Percentiles rank a stretch among this genome's conserved stretches.
These are phyloP conservation scores for Emmelina monodactyla DNA, from an alignment of 2,888 invertebrate species.

Conservation along the genomic window DNA sequence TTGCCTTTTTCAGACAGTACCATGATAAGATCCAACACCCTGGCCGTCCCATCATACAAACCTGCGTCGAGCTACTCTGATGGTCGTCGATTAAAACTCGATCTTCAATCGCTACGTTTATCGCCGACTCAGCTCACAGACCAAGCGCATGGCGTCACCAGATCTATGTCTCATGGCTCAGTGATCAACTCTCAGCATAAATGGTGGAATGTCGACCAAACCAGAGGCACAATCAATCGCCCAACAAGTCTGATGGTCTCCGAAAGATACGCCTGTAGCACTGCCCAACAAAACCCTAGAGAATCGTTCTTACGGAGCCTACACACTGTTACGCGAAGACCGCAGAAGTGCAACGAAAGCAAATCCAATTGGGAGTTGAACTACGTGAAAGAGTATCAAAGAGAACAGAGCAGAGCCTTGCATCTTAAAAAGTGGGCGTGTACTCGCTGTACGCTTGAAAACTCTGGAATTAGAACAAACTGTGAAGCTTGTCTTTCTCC, in stretches of 20 bases:
- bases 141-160: slow-evolving; percentile 58
- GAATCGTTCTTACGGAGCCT: slow-evolving; percentile 52
- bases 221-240: slow-evolving; percentile 49
- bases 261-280: slow-evolving; percentile 44
- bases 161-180: slow-evolving; percentile 71
- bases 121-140: slow-evolving; percentile 48
- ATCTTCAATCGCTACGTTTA: slow-evolving; percentile 42
- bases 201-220: slow-evolving; percentile 61
- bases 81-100: slow-evolving; percentile 42
- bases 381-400: slow-evolving; percentile 55
- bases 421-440: slow-evolving; percentile 72
- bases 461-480: slow-evolving; percentile 69
- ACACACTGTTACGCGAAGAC: slow-evolving; percentile 53
- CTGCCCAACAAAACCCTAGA: slow-evolving; percentile 34
- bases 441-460: slow-evolving; percentile 78
- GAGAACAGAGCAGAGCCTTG: slow-evolving; percentile 44
- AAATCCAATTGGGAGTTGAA: slow-evolving; percentile 59
- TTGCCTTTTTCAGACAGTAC: slow-evolving; percentile 46
- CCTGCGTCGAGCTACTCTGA: slow-evolving; percentile 43
- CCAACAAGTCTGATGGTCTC: slow-evolving; percentile 69
- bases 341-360: slow-evolving; percentile 50
- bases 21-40: slow-evolving; percentile 60
- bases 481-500: slow-evolving; percentile 82
- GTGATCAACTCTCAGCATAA: slow-evolving; percentile 61
- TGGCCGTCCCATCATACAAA: slow-evolving; percentile 58